Conservation (phyloP, 2,113 vertebrate genomes). For the Percopsis transmontana region DNA sequence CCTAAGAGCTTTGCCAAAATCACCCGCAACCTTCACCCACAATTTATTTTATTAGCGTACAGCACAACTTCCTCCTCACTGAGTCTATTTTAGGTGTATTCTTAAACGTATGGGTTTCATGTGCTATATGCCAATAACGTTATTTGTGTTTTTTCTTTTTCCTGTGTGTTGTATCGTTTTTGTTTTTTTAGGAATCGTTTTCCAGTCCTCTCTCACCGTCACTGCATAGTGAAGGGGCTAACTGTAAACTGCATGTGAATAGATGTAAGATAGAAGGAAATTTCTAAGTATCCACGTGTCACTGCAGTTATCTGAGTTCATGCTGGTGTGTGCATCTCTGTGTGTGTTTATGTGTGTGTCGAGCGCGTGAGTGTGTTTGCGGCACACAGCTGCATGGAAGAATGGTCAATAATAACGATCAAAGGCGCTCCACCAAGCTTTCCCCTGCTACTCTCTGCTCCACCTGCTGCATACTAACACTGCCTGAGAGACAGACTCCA, state of each 20-base stretch:
- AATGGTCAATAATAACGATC: constrained; percentile 75
- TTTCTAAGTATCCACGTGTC: constrained; percentile 21
- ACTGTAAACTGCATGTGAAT: constrained; percentile 20
- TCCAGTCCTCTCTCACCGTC: neutral
- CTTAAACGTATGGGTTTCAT: neutral
- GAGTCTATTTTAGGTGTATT: no score
- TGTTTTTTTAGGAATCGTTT: constrained; percentile 17
- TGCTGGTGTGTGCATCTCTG: constrained; percentile 3
- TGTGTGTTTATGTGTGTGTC: constrained; percentile 31
- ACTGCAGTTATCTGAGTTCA: constrained; percentile 39
- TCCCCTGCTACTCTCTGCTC: constrained; percentile 54
- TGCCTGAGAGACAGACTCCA: constrained; percentile 50
- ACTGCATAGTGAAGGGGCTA: neutral
- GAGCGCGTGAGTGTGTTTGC: constrained; percentile 39
- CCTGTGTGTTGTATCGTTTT: neutral
- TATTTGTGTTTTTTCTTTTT: neutral
- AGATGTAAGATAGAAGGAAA: constrained; percentile 44
- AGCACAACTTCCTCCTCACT: no score
- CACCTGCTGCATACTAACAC: constrained; percentile 72
- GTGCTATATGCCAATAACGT: no score
- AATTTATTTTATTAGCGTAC: no score
- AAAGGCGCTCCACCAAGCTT: constrained; percentile 53
- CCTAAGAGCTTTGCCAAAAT: no score
- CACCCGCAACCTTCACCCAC: no score
- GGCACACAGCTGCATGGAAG: constrained; percentile 48